These are phyloP conservation scores for Sapayoa aenigma DNA, from an alignment of 2,113 vertebrate species.

Conservation along the genomic window DNA sequence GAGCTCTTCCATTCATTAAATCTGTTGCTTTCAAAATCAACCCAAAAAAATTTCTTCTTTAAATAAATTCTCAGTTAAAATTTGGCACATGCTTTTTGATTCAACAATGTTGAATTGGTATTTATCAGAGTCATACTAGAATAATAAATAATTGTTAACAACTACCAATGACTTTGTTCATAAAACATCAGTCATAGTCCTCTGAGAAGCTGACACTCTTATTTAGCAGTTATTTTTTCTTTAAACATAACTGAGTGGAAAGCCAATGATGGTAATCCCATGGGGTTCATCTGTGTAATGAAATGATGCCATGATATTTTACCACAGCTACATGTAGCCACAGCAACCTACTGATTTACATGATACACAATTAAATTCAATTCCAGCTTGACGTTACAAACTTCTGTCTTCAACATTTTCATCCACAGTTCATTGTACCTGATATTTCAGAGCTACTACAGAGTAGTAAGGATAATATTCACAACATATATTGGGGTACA, in stretches of 20 bases:
- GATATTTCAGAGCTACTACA: background rate
- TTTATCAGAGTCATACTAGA: background rate
- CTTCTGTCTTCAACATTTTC: background rate
- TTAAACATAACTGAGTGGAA: slow-evolving; percentile 29
- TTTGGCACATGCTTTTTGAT: background rate
- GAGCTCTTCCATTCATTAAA: background rate
- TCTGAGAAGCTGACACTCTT: slow-evolving; percentile 6
- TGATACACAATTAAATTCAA: slow-evolving; percentile 19
- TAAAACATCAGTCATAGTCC: background rate
- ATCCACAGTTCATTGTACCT: slow-evolving; percentile 14
- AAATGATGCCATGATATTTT: background rate
- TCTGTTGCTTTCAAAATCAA: background rate
- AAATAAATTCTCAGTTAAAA: background rate
- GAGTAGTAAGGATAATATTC: background rate
- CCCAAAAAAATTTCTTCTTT: background rate
- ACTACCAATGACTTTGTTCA: background rate
- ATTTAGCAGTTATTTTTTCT: slow-evolving; percentile 24
- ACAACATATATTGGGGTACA: background rate
- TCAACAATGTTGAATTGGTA: background rate
- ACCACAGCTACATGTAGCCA: background rate
- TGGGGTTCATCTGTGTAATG: background rate
- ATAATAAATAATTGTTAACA: background rate
- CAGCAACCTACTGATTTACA: background rate
- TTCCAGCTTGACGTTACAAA: slow-evolving; percentile 16
- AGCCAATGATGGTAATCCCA: background rate